Evolutionary conservation across 2,888 invertebrate genomes (phyloP), one percentile per base, ranked within the genome.

Genomic region (Tenthredo notha): DNA sequence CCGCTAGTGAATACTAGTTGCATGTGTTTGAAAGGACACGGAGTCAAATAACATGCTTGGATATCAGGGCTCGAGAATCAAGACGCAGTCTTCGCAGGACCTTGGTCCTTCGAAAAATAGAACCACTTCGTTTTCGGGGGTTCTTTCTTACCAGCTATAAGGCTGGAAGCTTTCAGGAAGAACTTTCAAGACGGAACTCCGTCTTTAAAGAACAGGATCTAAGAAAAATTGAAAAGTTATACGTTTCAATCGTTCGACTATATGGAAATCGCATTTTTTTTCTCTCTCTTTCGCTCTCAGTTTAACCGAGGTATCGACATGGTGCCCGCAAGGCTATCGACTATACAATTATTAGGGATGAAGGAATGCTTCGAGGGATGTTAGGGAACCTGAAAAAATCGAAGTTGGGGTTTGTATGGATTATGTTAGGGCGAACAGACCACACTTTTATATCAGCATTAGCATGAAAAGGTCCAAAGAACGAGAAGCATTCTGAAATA

Each of bases 11-110:
- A 47, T 43, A 40, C 43, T 40, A 25, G 61, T 21, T 80, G 61
- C 80, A 15, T 58, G 61, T 61, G 40, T 58, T 25, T 43, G 80
- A 21, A 61, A 80, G 80, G 80, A 80, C 61, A 61, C 80, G 80
- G 37, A 61, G 80, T 61, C 80, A 80, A 80, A 61, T 80, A 80
- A 80, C 80, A 80, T 80, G 61, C 61, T 61, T 80, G 33, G 40
- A 40, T 61, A 80, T 25, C 80, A 80, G 80, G 80, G 61, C 10
- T 40, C 40, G 37, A 80, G 80, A 40, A 80, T 21, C 12, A 25
- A 10, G 33, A 29, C 21, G 61, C 7, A 15, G 37, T 80, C 18
- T 50, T 58, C 61, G 37, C 40, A 80, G 61, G 58, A 80, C 58
- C 12, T 40, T 61, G 5, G 58, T 80, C 58, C 80, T 58, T 58